Conservation (phyloP, 2,113 vertebrate genomes). For the Willisornis vidua region DNA sequence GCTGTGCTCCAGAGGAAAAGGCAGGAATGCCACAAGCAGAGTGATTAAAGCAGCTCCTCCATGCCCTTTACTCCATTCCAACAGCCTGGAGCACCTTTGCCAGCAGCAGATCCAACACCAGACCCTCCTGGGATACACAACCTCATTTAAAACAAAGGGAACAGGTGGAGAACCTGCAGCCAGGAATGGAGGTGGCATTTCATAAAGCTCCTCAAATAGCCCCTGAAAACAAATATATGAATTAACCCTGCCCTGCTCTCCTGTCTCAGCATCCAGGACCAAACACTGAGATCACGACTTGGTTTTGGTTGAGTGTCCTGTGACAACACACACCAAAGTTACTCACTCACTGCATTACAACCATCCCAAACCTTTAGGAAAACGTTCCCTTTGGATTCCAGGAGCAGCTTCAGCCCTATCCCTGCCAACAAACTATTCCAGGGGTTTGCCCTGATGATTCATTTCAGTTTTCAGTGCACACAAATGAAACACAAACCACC, state of each 20-base stretch:
- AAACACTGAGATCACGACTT: not conserved
- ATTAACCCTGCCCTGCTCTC: fast-evolving
- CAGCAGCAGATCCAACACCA: not conserved
- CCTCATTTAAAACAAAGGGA: not conserved
- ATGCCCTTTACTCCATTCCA: fast-evolving
- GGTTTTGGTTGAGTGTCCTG: fast-evolving
- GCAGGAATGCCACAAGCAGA: not conserved
- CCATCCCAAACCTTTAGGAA: fast-evolving
- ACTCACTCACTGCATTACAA: fast-evolving
- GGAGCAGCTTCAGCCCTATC: not conserved
- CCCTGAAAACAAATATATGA: fast-evolving
- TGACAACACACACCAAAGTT: fast-evolving
- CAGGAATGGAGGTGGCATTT: not conserved
- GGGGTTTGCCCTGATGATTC: fast-evolving
- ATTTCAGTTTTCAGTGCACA: fast-evolving
- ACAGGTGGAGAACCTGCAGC: not conserved
- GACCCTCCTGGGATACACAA: not conserved
- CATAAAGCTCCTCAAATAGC: not conserved
- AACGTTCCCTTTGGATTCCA: fast-evolving
- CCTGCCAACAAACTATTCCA: fast-evolving
- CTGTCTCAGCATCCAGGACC: fast-evolving
- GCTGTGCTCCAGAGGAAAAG: not conserved
- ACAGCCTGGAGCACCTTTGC: not conserved
- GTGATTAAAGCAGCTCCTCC: not conserved
- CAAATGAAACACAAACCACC: fast-evolving